Evolutionary conservation across 2,797 vertebrate species (phyloP).

Genomic region (Apodemus agrarius): DNA sequence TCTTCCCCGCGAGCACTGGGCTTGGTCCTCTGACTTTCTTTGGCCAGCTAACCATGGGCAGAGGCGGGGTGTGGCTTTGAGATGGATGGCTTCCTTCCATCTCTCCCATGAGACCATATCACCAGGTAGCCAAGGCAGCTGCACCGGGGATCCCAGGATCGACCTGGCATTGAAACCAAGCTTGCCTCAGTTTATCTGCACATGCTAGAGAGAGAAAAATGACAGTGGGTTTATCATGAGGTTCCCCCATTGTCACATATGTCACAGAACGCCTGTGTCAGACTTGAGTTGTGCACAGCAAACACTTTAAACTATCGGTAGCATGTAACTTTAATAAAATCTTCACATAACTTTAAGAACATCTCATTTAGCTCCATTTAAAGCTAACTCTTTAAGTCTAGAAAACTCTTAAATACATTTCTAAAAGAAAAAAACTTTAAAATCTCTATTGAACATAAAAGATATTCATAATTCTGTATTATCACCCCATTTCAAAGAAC

Average conservation of each 20-base stretch:
- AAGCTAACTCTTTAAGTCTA: no score
- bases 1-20: neutral
- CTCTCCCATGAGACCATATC: neutral
- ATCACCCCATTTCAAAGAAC: neutral
- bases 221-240: neutral
- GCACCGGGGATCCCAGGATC: neutral
- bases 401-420: neutral
- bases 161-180: neutral
- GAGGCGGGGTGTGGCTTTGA: neutral
- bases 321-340: neutral
- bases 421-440: neutral
- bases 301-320: neutral
- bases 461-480: neutral
- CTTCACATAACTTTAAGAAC: neutral
- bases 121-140: neutral
- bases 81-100: neutral
- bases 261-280: neutral
- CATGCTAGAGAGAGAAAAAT: neutral
- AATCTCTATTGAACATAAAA: neutral
- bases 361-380: neutral
- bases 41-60: neutral
- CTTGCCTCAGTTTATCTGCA: neutral
- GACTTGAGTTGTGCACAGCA: neutral
- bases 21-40: constrained; percentile 4
- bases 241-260: neutral